Conservation (phyloP, 1,140 invertebrate species). For the Vanessa tameamea region DNA sequence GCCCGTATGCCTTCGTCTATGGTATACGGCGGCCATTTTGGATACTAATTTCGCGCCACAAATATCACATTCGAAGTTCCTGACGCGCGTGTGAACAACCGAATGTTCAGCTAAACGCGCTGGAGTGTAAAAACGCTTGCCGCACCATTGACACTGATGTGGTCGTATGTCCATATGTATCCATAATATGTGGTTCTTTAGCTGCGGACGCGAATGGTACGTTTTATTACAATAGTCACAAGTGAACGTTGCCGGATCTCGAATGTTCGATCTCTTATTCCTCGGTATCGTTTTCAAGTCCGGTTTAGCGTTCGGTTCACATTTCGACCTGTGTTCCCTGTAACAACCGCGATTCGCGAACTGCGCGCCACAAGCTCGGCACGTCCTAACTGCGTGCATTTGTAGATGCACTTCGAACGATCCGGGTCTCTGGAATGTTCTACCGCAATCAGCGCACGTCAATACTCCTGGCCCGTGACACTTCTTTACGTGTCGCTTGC, state of each 20-base stretch:
- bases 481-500: constrained; percentile 51
- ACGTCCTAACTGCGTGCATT: constrained; percentile 70
- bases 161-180: constrained; percentile 77
- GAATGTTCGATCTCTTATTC: constrained; percentile 60
- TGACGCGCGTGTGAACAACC: constrained; percentile 71
- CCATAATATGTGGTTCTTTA: constrained; percentile 77
- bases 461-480: constrained; percentile 51
- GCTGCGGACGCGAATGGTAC: constrained; percentile 66
- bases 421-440: constrained; percentile 52
- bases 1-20: constrained; percentile 84
- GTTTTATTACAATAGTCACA: constrained; percentile 75
- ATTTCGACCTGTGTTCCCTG: constrained; percentile 59
- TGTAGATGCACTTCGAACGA: constrained; percentile 65
- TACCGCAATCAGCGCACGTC: constrained; percentile 64
- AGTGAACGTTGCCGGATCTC: constrained; percentile 66
- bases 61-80: constrained; percentile 76
- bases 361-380: constrained; percentile 59
- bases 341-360: constrained; percentile 68
- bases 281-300: constrained; percentile 48
- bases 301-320: constrained; percentile 66
- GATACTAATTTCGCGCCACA: constrained; percentile 73
- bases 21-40: constrained; percentile 74
- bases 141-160: constrained; percentile 76
- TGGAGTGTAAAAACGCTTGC: constrained; percentile 75
- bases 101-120: constrained; percentile 73